A percentile compares a stretch with the other conserved stretches of the same genome.
These are phyloP conservation scores for Formicarius rufipectus DNA, from an alignment of 2,113 vertebrate genomes.

Conservation along the genomic window DNA sequence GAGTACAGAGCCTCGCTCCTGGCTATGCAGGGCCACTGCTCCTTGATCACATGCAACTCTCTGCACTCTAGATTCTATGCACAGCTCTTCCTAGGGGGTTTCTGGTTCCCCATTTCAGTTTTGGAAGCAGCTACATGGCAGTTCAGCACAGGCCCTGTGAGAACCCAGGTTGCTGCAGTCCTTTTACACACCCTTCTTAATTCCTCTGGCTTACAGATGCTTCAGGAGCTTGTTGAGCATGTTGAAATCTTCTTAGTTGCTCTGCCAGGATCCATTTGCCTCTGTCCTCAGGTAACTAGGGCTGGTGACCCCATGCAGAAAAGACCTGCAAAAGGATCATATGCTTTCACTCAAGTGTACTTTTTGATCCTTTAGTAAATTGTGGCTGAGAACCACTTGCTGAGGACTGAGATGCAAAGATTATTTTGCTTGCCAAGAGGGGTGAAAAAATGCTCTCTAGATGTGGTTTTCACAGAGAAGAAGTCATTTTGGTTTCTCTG, in stretches of 20 bases:
- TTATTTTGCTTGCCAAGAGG: background rate
- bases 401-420: background rate
- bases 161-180: background rate
- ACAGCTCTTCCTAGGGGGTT: background rate
- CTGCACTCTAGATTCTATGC: background rate
- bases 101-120: background rate
- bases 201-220: background rate
- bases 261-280: background rate
- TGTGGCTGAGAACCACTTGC: background rate
- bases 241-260: background rate
- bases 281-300: background rate
- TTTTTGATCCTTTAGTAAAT: background rate
- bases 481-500: background rate
- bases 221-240: background rate
- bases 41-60: fast-evolving
- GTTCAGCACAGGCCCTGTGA: background rate
- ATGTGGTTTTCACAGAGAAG: background rate
- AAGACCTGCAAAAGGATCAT: background rate
- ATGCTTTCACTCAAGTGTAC: background rate
- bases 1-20: background rate
- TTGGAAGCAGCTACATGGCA: background rate
- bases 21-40: background rate
- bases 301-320: background rate
- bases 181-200: fast-evolving
- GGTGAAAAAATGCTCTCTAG: background rate